phyloP scores from a whole-genome alignment of 2,888 invertebrate genomes.

The Leptodirus hochenwartii region DNA sequence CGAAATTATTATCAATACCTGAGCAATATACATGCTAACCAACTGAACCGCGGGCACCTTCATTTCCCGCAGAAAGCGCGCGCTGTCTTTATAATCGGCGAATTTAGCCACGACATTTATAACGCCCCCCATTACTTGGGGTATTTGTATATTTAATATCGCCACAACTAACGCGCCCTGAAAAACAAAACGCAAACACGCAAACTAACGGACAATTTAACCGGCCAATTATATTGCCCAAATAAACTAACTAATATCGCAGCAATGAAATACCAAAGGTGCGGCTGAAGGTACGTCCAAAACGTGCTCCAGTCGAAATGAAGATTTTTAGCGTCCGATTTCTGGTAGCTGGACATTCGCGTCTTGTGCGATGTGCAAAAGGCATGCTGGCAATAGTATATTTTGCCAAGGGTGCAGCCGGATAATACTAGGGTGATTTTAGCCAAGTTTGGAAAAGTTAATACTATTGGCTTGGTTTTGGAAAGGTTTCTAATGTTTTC shows the following conservation, averaged over 20 bases:
- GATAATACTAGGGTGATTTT: slow-evolving; percentile 12
- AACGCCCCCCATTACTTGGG: slow-evolving; percentile 62
- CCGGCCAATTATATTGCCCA: no score
- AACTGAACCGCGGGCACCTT: slow-evolving; percentile 48
- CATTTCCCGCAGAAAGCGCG: slow-evolving; percentile 40
- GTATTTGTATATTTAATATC: slow-evolving; percentile 76
- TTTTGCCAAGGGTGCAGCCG: slow-evolving; percentile 9
- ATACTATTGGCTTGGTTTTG: no score
- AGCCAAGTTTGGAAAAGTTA: no score
- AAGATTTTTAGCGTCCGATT: slow-evolving; percentile 28
- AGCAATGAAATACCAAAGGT: slow-evolving; percentile 54
- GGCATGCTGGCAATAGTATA: slow-evolving; percentile 15
- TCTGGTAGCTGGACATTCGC: slow-evolving; percentile 21
- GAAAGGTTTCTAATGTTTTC: no score
- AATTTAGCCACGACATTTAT: slow-evolving; percentile 58
- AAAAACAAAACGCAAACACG: slow-evolving; percentile 19
- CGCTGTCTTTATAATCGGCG: slow-evolving; percentile 28
- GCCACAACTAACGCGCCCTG: slow-evolving; percentile 81
- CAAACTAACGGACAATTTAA: no score
- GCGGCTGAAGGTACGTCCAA: slow-evolving; percentile 52
- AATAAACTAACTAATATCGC: slow-evolving; percentile 56
- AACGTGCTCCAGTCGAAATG: slow-evolving; percentile 67
- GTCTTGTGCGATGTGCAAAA: slow-evolving; percentile 20
- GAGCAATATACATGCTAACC: slow-evolving; percentile 47
- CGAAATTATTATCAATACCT: slow-evolving; percentile 35